Evolutionary conservation across 2,888 invertebrate genomes (phyloP).

Genomic region (Drosophila pseudotalamancana): DNA sequence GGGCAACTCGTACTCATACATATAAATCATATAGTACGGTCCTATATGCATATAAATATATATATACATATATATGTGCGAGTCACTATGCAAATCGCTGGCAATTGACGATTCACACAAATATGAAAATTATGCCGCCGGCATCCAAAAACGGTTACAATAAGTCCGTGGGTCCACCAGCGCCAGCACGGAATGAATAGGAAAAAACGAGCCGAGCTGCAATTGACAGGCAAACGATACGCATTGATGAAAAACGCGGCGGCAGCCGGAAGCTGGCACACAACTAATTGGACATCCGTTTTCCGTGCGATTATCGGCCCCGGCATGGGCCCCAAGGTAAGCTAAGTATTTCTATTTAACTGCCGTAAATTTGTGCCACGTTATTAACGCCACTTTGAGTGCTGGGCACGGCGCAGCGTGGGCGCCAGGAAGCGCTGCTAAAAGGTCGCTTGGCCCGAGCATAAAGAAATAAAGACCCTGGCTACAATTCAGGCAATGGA

Average conservation of each 20-base stretch:
- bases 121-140: slow-evolving; percentile 74
- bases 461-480: slow-evolving; percentile 34
- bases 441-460: slow-evolving; percentile 53
- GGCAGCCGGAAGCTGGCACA: slow-evolving; percentile 76
- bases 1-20: slow-evolving; percentile 15
- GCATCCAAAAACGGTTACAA: slow-evolving; percentile 59
- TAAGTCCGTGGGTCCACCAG: slow-evolving; percentile 29
- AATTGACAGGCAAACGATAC: slow-evolving; percentile 75
- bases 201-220: slow-evolving; percentile 60
- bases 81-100: slow-evolving; percentile 60
- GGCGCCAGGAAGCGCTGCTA: slow-evolving; percentile 48
- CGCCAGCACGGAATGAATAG: slow-evolving; percentile 44
- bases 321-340: slow-evolving; percentile 48
- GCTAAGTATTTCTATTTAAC: slow-evolving; percentile 59
- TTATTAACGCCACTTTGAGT: slow-evolving; percentile 80
- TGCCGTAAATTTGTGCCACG: slow-evolving; percentile 73
- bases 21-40: slow-evolving; percentile 42
- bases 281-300: slow-evolving; percentile 83
- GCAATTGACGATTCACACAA: slow-evolving; percentile 63
- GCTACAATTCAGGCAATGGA: slow-evolving; percentile 39
- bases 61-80: slow-evolving; percentile 2
- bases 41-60: slow-evolving; percentile 11
- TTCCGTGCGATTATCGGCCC: slow-evolving; percentile 78
- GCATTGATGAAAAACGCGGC: slow-evolving; percentile 51
- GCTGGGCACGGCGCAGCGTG: slow-evolving; percentile 44